Conservation (phyloP, 2,888 invertebrate genomes). For the Parapristionchus giblindavisi region DNA sequence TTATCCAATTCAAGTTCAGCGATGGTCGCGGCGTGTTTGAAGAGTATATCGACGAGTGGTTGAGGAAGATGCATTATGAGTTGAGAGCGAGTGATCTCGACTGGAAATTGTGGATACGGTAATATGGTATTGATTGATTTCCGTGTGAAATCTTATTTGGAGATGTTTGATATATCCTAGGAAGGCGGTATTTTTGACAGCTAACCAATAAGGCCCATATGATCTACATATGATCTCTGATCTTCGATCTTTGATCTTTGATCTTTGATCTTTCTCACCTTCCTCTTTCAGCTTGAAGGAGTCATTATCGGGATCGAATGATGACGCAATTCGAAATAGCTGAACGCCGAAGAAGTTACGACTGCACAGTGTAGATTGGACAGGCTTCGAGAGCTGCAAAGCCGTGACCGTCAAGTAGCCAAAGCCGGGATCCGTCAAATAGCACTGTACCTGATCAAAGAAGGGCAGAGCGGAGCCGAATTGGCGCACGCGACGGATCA, state of each 20-base stretch:
- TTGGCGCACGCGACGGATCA: neutral
- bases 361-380: neutral
- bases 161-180: slow-evolving; percentile 31
- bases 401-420: neutral
- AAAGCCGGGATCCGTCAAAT: neutral
- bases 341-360: slow-evolving; percentile 45
- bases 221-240: too few species aligned
- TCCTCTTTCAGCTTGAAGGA: slow-evolving; percentile 34
- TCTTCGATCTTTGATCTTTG: too few species aligned
- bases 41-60: slow-evolving; percentile 28
- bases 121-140: too few species aligned
- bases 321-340: slow-evolving; percentile 39
- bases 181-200: neutral
- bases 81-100: neutral
- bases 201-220: neutral
- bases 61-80: slow-evolving; percentile 8
- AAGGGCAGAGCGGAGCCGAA: slow-evolving; percentile 2
- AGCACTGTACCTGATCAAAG: slow-evolving; percentile 2
- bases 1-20: slow-evolving; percentile 42
- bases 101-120: too few species aligned
- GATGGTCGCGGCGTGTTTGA: slow-evolving; percentile 36
- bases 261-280: neutral
- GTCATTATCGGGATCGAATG: slow-evolving; percentile 41
- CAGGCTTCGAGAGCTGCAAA: neutral
- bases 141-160: too few species aligned